These are phyloP conservation scores for Pipa parva DNA, from an alignment of 2,113 vertebrate genomes.

Conservation along the genomic window DNA sequence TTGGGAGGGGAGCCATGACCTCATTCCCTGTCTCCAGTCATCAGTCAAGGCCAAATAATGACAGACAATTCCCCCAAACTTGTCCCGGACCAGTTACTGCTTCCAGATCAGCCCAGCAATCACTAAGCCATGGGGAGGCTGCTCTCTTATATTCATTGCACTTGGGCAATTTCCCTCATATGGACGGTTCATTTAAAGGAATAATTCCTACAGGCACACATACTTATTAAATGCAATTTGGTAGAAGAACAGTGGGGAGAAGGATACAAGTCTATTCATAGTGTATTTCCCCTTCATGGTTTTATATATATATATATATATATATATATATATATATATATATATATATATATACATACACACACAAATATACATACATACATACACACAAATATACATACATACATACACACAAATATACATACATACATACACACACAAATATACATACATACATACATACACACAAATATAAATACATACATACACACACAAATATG, in stretches of 20 bases:
- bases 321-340: not conserved
- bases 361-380: not conserved
- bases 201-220: not conserved
- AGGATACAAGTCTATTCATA: not conserved
- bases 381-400: not conserved
- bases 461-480: not conserved
- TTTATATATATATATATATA: not conserved
- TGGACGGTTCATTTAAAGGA: not conserved
- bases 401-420: not conserved
- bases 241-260: not conserved
- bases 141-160: not conserved
- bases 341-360: slow-evolving; percentile 9
- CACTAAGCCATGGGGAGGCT: slow-evolving; percentile 45
- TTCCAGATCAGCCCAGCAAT: slow-evolving; percentile 51
- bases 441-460: not conserved
- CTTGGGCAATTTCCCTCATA: slow-evolving; percentile 3
- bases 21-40: slow-evolving; percentile 61
- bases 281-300: not conserved
- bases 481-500: not conserved
- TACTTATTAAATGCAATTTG: slow-evolving; percentile 3
- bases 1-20: slow-evolving; percentile 68
- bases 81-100: slow-evolving; percentile 53
- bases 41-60: slow-evolving; percentile 71
- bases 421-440: not conserved
- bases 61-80: slow-evolving; percentile 74